Conservation (phyloP, 35 echinoderm and acorn worm genomes). For the Chiridota heheva region DNA sequence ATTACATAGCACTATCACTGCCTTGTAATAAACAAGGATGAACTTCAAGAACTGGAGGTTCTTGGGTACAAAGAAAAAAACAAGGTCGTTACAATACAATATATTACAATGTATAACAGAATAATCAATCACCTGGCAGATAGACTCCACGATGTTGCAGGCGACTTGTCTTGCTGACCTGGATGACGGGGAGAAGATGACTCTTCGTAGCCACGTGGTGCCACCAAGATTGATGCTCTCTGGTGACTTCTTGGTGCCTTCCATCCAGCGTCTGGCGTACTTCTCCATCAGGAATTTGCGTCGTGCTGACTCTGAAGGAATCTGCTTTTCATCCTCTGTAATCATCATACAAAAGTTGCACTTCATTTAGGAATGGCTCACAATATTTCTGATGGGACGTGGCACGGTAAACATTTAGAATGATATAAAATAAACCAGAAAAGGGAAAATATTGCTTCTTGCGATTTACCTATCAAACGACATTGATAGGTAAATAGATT, state of each 20-base stretch:
- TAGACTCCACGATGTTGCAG: slow-evolving; percentile 97
- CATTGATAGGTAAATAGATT: no score
- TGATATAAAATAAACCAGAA: no score
- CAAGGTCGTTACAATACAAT: not conserved
- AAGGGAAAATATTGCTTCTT: no score
- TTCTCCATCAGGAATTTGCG: slow-evolving; percentile 98
- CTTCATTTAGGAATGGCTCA: no score
- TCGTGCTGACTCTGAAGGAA: slow-evolving; percentile 47
- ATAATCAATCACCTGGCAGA: slow-evolving; percentile 75
- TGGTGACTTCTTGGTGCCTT: slow-evolving; percentile 73
- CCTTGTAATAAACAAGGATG: no score
- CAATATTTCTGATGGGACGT: no score
- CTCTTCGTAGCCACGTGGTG: slow-evolving; percentile 83
- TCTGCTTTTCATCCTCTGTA: slow-evolving; percentile 29
- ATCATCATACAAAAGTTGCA: no score
- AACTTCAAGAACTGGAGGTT: no score
- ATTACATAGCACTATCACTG: no score
- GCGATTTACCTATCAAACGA: no score
- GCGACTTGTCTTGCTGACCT: slow-evolving; percentile 90
- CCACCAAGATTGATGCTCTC: slow-evolving; percentile 77
- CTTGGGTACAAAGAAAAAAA: no score
- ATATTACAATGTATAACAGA: not conserved
- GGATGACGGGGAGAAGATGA: slow-evolving; percentile 90
- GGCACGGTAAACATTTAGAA: no score
- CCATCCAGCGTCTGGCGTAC: slow-evolving; percentile 92